Evolutionary conservation across 2,888 invertebrate species (phyloP).

Genomic region (Ligdia adustata): DNA sequence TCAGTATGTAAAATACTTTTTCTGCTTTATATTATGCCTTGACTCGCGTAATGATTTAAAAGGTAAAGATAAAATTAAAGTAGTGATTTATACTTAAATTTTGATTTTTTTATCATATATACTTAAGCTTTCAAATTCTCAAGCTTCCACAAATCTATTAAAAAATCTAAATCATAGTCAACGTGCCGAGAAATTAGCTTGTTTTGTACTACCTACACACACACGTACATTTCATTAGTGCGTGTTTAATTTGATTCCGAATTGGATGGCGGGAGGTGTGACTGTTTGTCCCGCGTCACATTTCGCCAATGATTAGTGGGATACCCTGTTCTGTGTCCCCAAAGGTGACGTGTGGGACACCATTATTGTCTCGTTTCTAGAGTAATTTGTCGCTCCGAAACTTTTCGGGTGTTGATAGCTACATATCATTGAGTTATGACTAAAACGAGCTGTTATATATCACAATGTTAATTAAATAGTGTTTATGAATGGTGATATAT

Average conservation of each 20-base stretch:
- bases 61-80: too few species aligned
- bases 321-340: constrained; percentile 40
- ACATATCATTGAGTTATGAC: constrained; percentile 1
- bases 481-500: too few species aligned
- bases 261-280: constrained; percentile 39
- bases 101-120: too few species aligned
- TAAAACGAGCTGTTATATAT: constrained; percentile 1
- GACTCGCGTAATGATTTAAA: too few species aligned
- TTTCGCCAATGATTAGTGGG: constrained; percentile 51
- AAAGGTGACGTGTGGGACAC: constrained; percentile 40
- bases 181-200: constrained; percentile 23
- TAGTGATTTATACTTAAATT: too few species aligned
- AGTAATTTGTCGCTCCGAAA: constrained; percentile 26
- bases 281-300: constrained; percentile 50
- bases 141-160: constrained; percentile 14
- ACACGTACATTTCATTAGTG: constrained; percentile 36
- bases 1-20: too few species aligned
- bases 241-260: constrained; percentile 37
- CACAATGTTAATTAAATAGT: too few species aligned
- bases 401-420: constrained; percentile 16
- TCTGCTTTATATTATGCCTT: too few species aligned
- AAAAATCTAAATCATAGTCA: constrained; percentile 12
- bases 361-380: constrained; percentile 44
- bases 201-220: constrained; percentile 28
- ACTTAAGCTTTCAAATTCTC: too few species aligned